Percentiles rank a stretch among this genome's conserved stretches.
phyloP scores from a whole-genome alignment of 2,797 vertebrate species.

The Euphonia xanthogaster region DNA sequence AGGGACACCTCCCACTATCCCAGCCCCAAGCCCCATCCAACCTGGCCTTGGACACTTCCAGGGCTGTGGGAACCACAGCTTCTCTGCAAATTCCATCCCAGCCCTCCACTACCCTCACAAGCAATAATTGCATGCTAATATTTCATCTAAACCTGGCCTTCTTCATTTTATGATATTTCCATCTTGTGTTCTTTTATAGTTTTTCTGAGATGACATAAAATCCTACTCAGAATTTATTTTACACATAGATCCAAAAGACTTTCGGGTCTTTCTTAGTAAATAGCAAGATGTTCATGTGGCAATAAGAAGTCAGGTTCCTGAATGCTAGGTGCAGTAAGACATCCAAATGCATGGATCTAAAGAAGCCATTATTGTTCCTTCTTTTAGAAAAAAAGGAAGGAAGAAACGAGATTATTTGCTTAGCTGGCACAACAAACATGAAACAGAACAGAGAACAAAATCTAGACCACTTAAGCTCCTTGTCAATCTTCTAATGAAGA shows the following conservation, averaged over 20 bases:
- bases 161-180: not conserved
- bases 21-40: not conserved
- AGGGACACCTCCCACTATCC: rapidly evolving
- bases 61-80: not conserved
- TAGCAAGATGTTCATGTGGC: not conserved
- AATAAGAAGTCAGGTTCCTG: not conserved
- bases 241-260: not conserved
- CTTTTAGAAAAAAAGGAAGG: not conserved
- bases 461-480: not conserved
- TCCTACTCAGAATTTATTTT: not conserved
- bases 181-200: not conserved
- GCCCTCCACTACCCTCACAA: not conserved
- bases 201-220: not conserved
- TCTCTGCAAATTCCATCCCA: not conserved
- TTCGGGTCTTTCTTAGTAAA: not conserved
- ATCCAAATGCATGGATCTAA: not conserved
- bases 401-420: not conserved
- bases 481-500: not conserved
- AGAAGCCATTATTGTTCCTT: not conserved
- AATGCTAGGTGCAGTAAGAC: not conserved
- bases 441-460: not conserved
- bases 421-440: not conserved
- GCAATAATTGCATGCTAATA: not conserved
- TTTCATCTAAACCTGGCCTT: not conserved
- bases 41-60: not conserved